Evolutionary conservation across 2,797 vertebrate species (phyloP).

Genomic region (Pseudopleuronectes americanus): DNA sequence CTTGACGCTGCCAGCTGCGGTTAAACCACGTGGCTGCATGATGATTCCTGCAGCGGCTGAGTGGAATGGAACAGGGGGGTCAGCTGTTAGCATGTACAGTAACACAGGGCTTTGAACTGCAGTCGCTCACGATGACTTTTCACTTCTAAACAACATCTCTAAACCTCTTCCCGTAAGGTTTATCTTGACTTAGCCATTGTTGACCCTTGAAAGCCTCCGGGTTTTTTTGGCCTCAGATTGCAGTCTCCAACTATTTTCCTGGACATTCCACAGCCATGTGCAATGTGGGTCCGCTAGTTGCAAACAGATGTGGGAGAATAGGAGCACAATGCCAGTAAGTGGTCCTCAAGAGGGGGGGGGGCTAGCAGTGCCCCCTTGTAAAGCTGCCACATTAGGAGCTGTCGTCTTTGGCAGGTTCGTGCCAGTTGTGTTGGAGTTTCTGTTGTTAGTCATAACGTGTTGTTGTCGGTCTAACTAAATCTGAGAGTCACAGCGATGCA

Average conservation of each 20-base stretch:
- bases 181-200: neutral
- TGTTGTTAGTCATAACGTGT: neutral
- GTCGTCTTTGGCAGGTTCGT: slow-evolving; percentile 12
- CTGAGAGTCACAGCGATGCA: neutral
- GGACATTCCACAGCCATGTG: slow-evolving; percentile 59
- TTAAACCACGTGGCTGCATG: slow-evolving; percentile 53
- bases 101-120: slow-evolving; percentile 12
- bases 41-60: slow-evolving; percentile 43
- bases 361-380: slow-evolving; percentile 39
- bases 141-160: neutral
- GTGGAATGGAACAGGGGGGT: slow-evolving; percentile 54
- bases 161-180: neutral
- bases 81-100: slow-evolving; percentile 37
- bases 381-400: slow-evolving; percentile 46
- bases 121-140: neutral
- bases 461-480: neutral
- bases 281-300: slow-evolving; percentile 65
- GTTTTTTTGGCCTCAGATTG: slow-evolving; percentile 31
- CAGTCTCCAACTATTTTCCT: slow-evolving; percentile 32
- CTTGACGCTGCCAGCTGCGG: slow-evolving; percentile 65
- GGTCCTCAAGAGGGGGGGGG: slow-evolving; percentile 38
- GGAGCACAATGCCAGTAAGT: slow-evolving; percentile 47
- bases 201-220: neutral
- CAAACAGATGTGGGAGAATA: slow-evolving; percentile 76
- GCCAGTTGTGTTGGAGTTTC: neutral